phyloP scores from a whole-genome alignment of 2,797 vertebrate genomes.

The Labeo calbasu region DNA sequence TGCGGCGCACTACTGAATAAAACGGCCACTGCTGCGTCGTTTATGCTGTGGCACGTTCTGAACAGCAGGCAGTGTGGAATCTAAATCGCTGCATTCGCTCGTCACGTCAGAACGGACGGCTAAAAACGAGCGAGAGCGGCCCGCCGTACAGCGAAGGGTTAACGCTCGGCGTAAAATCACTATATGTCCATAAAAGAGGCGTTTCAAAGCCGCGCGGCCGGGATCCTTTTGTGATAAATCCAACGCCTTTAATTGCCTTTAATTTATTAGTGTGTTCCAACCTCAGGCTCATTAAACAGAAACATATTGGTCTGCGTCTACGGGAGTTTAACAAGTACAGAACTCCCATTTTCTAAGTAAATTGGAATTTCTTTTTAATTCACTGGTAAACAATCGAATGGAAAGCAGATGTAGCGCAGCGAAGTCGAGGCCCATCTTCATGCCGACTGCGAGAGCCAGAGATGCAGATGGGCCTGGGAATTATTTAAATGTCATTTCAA shows the following conservation, averaged over 20 bases:
- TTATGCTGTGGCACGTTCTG: background rate
- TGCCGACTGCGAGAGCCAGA: constrained; percentile 44
- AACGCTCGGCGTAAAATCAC: constrained; percentile 63
- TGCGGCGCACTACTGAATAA: background rate
- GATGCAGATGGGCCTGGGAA: constrained; percentile 56
- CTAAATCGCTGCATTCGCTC: background rate
- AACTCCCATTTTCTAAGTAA: constrained; percentile 76
- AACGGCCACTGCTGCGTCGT: background rate
- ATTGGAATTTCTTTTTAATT: constrained; percentile 78
- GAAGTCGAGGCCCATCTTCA: constrained; percentile 65
- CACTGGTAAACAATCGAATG: constrained; percentile 78
- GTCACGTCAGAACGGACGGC: background rate
- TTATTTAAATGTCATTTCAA: constrained; percentile 59
- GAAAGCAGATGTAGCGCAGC: constrained; percentile 77
- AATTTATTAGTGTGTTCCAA: constrained; percentile 79
- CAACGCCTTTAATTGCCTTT: constrained; percentile 73
- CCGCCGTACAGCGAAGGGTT: constrained; percentile 59
- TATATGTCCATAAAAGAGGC: constrained; percentile 63
- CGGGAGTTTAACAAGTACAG: constrained; percentile 69
- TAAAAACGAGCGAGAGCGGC: constrained; percentile 44
- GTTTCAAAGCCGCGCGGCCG: constrained; percentile 63
- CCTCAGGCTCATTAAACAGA: constrained; percentile 72
- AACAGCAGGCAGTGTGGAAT: background rate
- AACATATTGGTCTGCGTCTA: constrained; percentile 73
- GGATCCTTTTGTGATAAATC: constrained; percentile 68